These are phyloP conservation scores for Chorisops tibialis DNA, from an alignment of 2,888 invertebrate species.

Conservation along the genomic window DNA sequence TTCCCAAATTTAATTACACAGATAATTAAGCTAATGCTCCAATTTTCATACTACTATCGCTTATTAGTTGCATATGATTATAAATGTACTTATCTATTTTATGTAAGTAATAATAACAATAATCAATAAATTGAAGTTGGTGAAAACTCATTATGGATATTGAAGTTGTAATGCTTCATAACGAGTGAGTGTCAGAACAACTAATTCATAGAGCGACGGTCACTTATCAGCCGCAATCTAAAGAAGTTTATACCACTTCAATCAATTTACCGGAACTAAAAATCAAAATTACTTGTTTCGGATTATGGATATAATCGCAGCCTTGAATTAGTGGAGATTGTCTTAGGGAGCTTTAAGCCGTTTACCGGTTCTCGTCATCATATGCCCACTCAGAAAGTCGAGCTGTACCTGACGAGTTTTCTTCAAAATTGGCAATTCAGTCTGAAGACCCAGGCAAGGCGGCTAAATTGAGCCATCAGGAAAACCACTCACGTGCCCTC, in stretches of 20 bases:
- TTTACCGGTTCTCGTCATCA: neutral
- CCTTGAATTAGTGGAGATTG: constrained; percentile 20
- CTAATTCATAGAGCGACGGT: no score
- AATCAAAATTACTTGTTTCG: constrained; percentile 9
- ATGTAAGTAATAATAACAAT: no score
- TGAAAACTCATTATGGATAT: no score
- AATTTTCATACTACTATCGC: no score
- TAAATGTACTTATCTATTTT: no score
- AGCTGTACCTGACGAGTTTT: constrained; percentile 9
- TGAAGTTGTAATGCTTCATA: no score
- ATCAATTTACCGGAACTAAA: constrained; percentile 19
- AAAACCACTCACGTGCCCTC: constrained; percentile 20
- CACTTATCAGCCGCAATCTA: no score
- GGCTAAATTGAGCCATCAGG: constrained; percentile 15
- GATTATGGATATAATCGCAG: constrained; percentile 13
- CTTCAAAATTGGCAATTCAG: constrained; percentile 17
- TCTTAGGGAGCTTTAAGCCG: constrained; percentile 6
- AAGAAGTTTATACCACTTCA: neutral
- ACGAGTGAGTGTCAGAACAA: no score
- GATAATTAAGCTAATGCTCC: no score
- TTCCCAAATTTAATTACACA: no score
- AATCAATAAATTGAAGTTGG: no score
- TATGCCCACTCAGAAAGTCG: neutral
- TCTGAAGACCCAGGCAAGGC: neutral
- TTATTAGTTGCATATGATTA: no score